Evolutionary conservation across 2,113 vertebrate genomes (phyloP).

Genomic region (Petroica traversi): DNA sequence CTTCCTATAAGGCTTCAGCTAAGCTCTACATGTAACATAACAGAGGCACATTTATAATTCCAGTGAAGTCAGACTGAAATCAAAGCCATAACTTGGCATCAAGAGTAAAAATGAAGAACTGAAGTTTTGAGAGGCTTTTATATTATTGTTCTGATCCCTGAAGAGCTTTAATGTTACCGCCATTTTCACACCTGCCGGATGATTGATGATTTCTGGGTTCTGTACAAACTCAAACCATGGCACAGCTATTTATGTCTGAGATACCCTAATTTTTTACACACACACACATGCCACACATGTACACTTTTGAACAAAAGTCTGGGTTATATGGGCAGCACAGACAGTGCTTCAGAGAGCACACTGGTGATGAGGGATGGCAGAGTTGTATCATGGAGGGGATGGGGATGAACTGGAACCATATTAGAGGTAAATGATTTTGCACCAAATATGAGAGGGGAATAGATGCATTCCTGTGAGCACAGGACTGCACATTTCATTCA

Average conservation of each 20-base stretch:
- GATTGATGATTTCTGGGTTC: background rate
- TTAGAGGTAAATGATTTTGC: background rate
- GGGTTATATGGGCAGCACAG: fast-evolving
- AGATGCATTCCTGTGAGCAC: background rate
- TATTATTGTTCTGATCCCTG: background rate
- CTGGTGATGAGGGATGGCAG: background rate
- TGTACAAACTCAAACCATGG: background rate
- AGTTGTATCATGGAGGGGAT: background rate
- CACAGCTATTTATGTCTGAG: background rate
- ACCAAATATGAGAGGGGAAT: background rate
- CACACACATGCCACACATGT: background rate
- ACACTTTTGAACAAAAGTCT: background rate
- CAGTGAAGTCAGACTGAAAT: background rate
- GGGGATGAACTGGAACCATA: background rate
- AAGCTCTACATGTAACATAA: background rate
- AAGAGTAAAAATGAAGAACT: background rate
- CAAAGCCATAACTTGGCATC: background rate
- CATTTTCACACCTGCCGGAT: background rate
- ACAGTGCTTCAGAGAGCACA: background rate
- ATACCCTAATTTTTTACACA: background rate
- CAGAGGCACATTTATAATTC: background rate
- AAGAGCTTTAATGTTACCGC: background rate
- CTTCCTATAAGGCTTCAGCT: background rate
- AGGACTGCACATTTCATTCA: background rate
- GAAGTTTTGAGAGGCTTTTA: background rate